phyloP scores from a whole-genome alignment of 2,888 invertebrate genomes.

The Macaria notata region DNA sequence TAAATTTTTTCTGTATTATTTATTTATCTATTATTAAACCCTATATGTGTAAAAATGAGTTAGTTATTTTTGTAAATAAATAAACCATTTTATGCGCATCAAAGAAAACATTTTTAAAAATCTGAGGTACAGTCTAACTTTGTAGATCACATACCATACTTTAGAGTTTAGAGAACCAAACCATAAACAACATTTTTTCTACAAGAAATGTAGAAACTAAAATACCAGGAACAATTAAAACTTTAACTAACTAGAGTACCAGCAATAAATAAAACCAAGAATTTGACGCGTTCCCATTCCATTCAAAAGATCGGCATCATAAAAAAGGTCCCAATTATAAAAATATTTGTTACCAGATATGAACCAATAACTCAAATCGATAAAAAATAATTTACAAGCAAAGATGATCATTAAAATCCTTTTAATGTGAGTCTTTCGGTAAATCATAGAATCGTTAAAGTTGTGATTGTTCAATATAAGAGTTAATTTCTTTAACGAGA shows the following conservation, averaged over 20 bases:
- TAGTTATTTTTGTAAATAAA: too few relatives aligned
- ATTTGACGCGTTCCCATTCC: too few relatives aligned
- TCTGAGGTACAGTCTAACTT: too few relatives aligned
- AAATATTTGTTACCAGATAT: constrained; percentile 13
- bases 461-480: constrained; percentile 28
- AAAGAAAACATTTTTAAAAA: not conserved
- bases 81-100: not conserved
- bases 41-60: too few relatives aligned
- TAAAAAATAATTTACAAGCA: constrained; percentile 31
- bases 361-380: constrained; percentile 25
- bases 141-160: too few relatives aligned
- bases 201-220: too few relatives aligned
- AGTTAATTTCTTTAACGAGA: constrained; percentile 16
- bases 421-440: constrained; percentile 25
- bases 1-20: constrained; percentile 6
- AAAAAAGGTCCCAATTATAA: not conserved
- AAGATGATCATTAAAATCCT: constrained; percentile 29
- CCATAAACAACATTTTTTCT: too few relatives aligned
- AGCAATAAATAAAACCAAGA: too few relatives aligned
- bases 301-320: not conserved
- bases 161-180: too few relatives aligned
- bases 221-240: too few relatives aligned
- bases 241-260: too few relatives aligned
- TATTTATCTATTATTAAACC: not conserved
- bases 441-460: constrained; percentile 33